phyloP scores from a whole-genome alignment of 1,140 invertebrate genomes.

The Drosophila triauraria region DNA sequence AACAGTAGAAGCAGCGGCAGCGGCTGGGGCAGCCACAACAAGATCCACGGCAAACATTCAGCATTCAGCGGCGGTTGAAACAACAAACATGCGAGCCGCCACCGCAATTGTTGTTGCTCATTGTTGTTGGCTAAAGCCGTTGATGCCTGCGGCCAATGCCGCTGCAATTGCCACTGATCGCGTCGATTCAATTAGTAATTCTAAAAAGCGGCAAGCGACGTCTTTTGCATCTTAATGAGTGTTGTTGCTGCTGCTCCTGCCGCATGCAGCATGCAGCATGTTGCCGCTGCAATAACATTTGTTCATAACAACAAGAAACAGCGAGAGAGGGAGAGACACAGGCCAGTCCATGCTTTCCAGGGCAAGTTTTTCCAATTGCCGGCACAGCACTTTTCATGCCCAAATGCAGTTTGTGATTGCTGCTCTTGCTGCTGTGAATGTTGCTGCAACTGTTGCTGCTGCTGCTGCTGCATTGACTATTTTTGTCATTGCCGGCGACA shows the following conservation, averaged over 20 bases:
- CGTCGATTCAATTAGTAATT: slow-evolving; percentile 85
- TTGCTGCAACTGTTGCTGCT: slow-evolving; percentile 17
- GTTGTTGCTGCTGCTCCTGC: slow-evolving; percentile 23
- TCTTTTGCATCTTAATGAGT: slow-evolving; percentile 81
- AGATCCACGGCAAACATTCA: slow-evolving; percentile 2
- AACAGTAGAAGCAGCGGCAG: slow-evolving; percentile 30
- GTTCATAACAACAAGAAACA: slow-evolving; percentile 59
- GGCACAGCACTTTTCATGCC: slow-evolving; percentile 74
- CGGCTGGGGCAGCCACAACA: slow-evolving; percentile 15
- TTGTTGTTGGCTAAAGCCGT: slow-evolving; percentile 32
- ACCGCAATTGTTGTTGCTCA: slow-evolving; percentile 40
- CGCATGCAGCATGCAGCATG: slow-evolving; percentile 28
- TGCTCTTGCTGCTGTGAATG: slow-evolving; percentile 16
- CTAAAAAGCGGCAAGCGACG: slow-evolving; percentile 81
- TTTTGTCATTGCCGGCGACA: slow-evolving; percentile 51
- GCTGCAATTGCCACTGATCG: slow-evolving; percentile 77
- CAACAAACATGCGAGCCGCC: slow-evolving; percentile 60
- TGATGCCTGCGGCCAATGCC: slow-evolving; percentile 52
- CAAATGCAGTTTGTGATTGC: slow-evolving; percentile 66
- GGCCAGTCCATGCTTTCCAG: slow-evolving; percentile 50
- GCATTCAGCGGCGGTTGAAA: slow-evolving; percentile 25
- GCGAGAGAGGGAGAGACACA: slow-evolving; percentile 13
- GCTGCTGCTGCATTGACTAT: slow-evolving; percentile 52
- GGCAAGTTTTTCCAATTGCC: slow-evolving; percentile 75
- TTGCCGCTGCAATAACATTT: slow-evolving; percentile 63